These are phyloP conservation scores for Polypedilum pembai DNA, from an alignment of 1,140 invertebrate species.

Conservation along the genomic window DNA sequence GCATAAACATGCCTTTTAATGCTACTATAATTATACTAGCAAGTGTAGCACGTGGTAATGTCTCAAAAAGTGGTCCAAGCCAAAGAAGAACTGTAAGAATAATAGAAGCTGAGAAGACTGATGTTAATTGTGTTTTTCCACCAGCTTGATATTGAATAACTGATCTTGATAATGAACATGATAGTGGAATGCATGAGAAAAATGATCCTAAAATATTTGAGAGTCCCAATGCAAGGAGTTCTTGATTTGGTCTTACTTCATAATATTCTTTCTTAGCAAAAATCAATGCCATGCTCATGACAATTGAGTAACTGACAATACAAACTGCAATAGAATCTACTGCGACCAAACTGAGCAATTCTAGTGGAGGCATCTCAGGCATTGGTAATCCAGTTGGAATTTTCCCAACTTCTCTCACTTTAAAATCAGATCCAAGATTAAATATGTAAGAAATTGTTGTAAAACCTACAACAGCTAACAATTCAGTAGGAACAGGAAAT, in stretches of 20 bases:
- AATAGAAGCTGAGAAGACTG: constrained; percentile 59
- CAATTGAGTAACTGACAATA: constrained; percentile 82
- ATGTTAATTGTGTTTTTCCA: constrained; percentile 69
- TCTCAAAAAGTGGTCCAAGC: constrained; percentile 77
- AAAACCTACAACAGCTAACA: constrained; percentile 70
- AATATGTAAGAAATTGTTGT: constrained; percentile 60
- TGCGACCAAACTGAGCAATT: constrained; percentile 45
- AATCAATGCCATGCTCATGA: constrained; percentile 88
- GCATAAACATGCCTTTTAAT: constrained; percentile 80
- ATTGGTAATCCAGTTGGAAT: constrained; percentile 63
- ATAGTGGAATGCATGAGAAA: constrained; percentile 76
- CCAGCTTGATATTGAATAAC: constrained; percentile 72
- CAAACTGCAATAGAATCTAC: constrained; percentile 60
- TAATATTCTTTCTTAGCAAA: constrained; percentile 84
- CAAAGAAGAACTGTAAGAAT: constrained; percentile 70
- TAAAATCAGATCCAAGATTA: constrained; percentile 48
- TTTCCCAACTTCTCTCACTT: constrained; percentile 57
- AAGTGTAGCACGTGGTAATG: constrained; percentile 64
- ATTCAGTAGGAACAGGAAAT: constrained; percentile 79
- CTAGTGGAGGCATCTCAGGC: constrained; percentile 45
- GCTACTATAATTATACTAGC: constrained; percentile 87
- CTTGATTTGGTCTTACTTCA: constrained; percentile 83
- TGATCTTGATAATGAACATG: constrained; percentile 73
- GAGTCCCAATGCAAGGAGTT: constrained; percentile 67
- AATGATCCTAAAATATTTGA: constrained; percentile 75